Base-by-base conservation (phyloP, 2,113 vertebrate genomes). In the Otocyon megalotis region DNA sequence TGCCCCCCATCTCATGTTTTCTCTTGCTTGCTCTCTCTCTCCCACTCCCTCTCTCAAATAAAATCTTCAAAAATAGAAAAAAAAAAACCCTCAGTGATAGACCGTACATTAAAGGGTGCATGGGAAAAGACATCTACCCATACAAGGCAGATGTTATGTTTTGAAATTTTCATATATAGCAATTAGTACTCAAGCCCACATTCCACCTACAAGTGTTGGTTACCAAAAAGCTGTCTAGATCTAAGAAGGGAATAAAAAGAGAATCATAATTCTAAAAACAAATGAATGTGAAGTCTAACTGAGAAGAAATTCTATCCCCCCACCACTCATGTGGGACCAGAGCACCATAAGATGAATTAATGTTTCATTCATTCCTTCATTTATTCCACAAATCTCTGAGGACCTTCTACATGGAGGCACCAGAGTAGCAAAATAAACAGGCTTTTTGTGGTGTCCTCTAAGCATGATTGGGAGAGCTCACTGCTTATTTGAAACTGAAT, bases 401-500 rank as follows among this genome's bases (percentile, higher is more conserved):
- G 4, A 87, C 10, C 69, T 91, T 63, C 24, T n/a, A 54, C 15
- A n/a, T 65, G 80, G 17, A 96, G 15, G 6, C 20, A 56, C 13
- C 32, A 32, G 9, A 20, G 9, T 26, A 63, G 50, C 50, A 83
- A 95, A 96, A 81, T 58, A 32, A 69, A 15, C 13, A 50, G 37
- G 20, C 1, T 80, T 12, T 65, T 53, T 24, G 30, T 15, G 30
- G 22, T 84, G 7, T 89, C 77, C 32, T 74, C 14, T 60, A 43
- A 62, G 43, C n/a, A 35, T 30, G 24, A 15, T 1, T 24, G 14
- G 3, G 48, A 93, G n/a, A 84, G n/a, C 48, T 76, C 48, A 67
- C 15, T 48, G 43, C 17, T 84, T 92, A 50, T 79, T 91, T 84
- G 81, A 94, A 96, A 84, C 8, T 58, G 58, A 88, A 81, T 76